Base-by-base conservation (phyloP, 2,797 vertebrate species). In the Gambelia wislizenii region DNA sequence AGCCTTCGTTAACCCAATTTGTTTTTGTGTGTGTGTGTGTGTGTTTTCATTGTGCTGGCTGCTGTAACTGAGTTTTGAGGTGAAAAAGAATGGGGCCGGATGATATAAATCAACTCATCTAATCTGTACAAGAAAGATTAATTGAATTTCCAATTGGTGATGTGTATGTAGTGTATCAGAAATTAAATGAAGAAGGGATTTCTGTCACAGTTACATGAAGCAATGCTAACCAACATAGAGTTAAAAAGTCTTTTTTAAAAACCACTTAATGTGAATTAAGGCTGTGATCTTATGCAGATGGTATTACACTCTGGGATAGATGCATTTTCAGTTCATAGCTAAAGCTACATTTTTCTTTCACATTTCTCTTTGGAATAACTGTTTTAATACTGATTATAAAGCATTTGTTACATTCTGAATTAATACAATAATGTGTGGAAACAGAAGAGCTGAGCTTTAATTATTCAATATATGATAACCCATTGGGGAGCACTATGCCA, bases 391-490 rank as follows among this genome's bases (percentile, higher is more conserved):
- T 59, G 86, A 64, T 39, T 0, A 0, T 61, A 85, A 6, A 56
- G 22, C 13, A 64, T 1, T 80, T 78, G 8, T 39, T 75, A 20
- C 2, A 1, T 85, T 59, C 52, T 84, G 4, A 56, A 85, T 30
- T 75, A 56, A 56, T 61, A 90, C 86, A 64, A 10, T 27, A 76
- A 0, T 72, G 70, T 18, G 67, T 22, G 44, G 88, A 76, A 79
- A 59, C 64, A 42, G 72, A 61, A 13, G 90, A 89, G 89, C 22
- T 88, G 91, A 93, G 88, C 88, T 91, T 92, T 91, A 90, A 86
- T 7, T 90, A 39, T 87, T 92, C 93, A 94, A 94, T 89, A 89
- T 87, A 47, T 91, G 91, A 88, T 90, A 93, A 87, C 69, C 85
- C 86, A 36, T 36, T 79, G 83, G 91, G 95, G 89, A 95, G 56